Evolutionary conservation across 1,140 invertebrate species (phyloP), one percentile per base, ranked within the genome.

Genomic region (Drosophila obscura): DNA sequence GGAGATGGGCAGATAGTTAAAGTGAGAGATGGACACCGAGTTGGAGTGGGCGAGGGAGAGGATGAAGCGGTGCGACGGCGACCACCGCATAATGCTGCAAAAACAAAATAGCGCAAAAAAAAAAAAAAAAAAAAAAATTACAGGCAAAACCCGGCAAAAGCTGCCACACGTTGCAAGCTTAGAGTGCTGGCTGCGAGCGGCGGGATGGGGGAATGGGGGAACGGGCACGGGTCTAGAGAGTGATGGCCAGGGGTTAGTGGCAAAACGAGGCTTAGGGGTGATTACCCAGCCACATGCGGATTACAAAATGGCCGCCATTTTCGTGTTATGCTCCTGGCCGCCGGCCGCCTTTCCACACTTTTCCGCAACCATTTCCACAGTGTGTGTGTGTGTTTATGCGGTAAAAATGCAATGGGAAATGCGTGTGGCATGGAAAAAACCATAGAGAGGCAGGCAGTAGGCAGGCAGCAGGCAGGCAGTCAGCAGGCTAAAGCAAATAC

Each of bases 291-390:
- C 83, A 81, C 83, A 88, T 80, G 79, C 83, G 84, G 83, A 88
- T 88, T 88, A 88, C 83, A 88, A 88, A 87, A 88, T 87, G 79
- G 83, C 83, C 64, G 83, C 83, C 79, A 87, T 80, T 83, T 87
- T 83, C 76, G 60, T 84, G 75, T 65, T 87, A 49, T 74, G 58
- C 63, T 49, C 35, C 35, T 39, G 52, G 26, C 57, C 46, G 39
- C 28, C 41, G 39, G 39, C 28, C 31, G 46, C 5, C 28, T 26
- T 8, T 13, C 13, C 24, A 15, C 22, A 19, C 26, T 13, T 15
- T 6, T 7, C 26, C 26, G 5, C 8, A 9, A 6, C 28, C 28
- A 2, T 31, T 31, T 31, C 2, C 8, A 3, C 31, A 41, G 53
- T 35, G 28, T 39, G 22, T 16, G 57, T 45, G 50, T 65, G 67